Evolutionary conservation across 2,113 vertebrate species (phyloP), one percentile per base, ranked within the genome.

Genomic region (Rhadina sibilatrix): DNA sequence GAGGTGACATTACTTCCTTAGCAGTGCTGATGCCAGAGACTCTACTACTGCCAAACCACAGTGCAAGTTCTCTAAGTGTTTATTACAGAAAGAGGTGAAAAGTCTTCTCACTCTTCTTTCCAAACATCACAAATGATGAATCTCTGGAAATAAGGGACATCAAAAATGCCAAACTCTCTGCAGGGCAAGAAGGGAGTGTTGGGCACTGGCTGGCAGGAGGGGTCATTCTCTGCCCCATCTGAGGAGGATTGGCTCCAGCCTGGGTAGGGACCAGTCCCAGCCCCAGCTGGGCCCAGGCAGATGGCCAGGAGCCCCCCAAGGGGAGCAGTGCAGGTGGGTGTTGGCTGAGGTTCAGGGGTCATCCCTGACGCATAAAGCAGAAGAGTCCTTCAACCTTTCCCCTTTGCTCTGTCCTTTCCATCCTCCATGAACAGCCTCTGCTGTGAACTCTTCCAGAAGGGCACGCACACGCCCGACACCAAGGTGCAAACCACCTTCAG

Each of bases 401-500:
- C 20, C 53, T 86, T 25, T 61, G 21, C n/a, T 65, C 57, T 79
- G 44, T 37, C 61, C 46, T 6, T 3, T 31, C 63, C 72, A 19
- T 37, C 30, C 38, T 33, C 47, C 24, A 3, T 1, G 19, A 15
- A 3, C 8, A 1, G 9, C 7, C 42, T 25, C 42, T 60, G 44
- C 87, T 25, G 20, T 15, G 63, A 60, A 5, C 15, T 47, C 47
- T 20, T 40, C 42, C 25, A 59, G 15, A 24, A 78, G 22, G 31
- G 8, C 37, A 37, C 18, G 5, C 1, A 2, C 9, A 10, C 0
- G 0, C 49, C 54, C 3, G 0, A 44, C 31, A 10, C 0, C 0
- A 38, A 87, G 68, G 40, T 18, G 9, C 5, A 8, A 85, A 47
- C n/a, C 31, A 87, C 42, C 72, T 65, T 75, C 37, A 85, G 46